Percentiles rank a stretch among this genome's conserved stretches.
phyloP scores from a whole-genome alignment of 2,113 vertebrate genomes.

The Hippocampus zosterae region DNA sequence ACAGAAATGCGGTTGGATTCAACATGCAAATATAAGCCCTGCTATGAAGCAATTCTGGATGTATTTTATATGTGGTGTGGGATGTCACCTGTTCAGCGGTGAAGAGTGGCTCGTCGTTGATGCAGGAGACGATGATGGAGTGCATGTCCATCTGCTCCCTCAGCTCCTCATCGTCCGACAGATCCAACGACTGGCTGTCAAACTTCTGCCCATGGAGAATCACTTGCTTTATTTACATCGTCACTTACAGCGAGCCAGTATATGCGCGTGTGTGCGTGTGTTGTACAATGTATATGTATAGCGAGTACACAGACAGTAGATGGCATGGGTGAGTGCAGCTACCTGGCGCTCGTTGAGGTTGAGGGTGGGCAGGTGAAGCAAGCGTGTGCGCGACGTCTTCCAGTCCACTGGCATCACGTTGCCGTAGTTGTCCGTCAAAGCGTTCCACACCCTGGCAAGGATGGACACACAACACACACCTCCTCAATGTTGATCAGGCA shows the following conservation, averaged over 20 bases:
- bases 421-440: slow-evolving; percentile 93
- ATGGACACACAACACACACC: not conserved
- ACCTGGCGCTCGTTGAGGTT: slow-evolving; percentile 87
- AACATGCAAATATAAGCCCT: too few relatives aligned
- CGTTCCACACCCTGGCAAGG: slow-evolving; percentile 87
- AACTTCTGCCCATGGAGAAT: slow-evolving; percentile 64
- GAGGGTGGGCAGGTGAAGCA: slow-evolving; percentile 87
- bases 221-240: too few relatives aligned
- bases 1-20: too few relatives aligned
- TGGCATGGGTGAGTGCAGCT: slow-evolving; percentile 31
- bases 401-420: slow-evolving; percentile 98
- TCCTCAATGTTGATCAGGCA: too few relatives aligned
- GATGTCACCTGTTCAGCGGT: slow-evolving; percentile 89
- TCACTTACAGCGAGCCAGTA: too few relatives aligned
- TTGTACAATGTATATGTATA: too few relatives aligned
- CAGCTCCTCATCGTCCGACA: slow-evolving; percentile 94
- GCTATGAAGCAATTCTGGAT: too few relatives aligned
- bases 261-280: too few relatives aligned
- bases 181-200: slow-evolving; percentile 83
- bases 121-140: slow-evolving; percentile 93
- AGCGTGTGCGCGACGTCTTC: slow-evolving; percentile 91
- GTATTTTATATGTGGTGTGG: not conserved
- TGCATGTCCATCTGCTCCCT: slow-evolving; percentile 98
- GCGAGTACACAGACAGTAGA: too few relatives aligned
- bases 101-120: slow-evolving; percentile 90